These are phyloP conservation scores for Plebejus anna DNA, from an alignment of 2,888 invertebrate species.

Conservation along the genomic window DNA sequence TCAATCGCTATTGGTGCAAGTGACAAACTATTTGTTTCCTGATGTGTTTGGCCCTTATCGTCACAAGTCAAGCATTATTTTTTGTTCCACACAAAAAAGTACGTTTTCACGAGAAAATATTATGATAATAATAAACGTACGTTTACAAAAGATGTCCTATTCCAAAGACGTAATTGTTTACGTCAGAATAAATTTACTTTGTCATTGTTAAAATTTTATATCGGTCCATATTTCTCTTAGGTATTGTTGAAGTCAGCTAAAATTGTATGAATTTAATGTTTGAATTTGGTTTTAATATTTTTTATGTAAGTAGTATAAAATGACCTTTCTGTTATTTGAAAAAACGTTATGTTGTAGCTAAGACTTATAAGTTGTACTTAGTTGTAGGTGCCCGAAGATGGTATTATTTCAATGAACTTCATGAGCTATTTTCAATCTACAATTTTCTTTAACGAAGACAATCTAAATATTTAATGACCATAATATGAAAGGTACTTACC, in stretches of 20 bases:
- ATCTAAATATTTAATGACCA: no score
- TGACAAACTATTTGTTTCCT: constrained; percentile 12
- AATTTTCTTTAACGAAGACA: no score
- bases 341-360: background rate
- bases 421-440: no score
- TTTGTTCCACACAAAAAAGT: background rate
- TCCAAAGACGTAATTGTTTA: constrained; percentile 3
- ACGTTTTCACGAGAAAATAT: background rate
- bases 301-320: background rate
- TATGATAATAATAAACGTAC: background rate
- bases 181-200: constrained; percentile 19
- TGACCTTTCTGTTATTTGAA: background rate
- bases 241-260: background rate
- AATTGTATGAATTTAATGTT: background rate
- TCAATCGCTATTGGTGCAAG: constrained; percentile 6
- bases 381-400: no score
- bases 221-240: background rate
- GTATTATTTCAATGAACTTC: no score
- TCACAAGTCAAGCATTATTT: constrained; percentile 1
- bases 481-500: no score
- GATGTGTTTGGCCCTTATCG: constrained; percentile 1
- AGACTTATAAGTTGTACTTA: background rate
- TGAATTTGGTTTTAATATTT: background rate
- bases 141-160: background rate
- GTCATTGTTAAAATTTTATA: constrained; percentile 3